Evolutionary conservation across 2,113 vertebrate species (phyloP), one percentile per base, ranked within the genome.

Genomic region (Nothocercus julius): DNA sequence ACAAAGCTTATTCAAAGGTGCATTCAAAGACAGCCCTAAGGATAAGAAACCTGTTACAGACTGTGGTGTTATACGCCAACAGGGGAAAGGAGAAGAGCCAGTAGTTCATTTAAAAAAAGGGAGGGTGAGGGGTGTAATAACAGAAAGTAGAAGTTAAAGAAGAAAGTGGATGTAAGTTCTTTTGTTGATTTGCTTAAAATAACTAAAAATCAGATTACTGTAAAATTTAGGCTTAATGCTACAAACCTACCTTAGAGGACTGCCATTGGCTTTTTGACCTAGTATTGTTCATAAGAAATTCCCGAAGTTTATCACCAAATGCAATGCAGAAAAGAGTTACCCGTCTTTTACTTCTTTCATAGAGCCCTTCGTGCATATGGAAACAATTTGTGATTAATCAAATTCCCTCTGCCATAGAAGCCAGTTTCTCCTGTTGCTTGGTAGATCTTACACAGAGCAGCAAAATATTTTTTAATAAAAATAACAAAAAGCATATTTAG

Each of bases 351-450:
- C 86, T 89, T 91, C 74, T 36, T 73, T 79, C 81, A 87, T 2
- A 85, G 74, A 81, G 49, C 88, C 85, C 54, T 82, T 85, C 7
- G 62, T 34, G 56, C 94, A 96, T 93, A 95, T 91, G 93, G 87
- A 58, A 95, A 95, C 87, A 74, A 95, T 96, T 89, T 92, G 78
- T 95, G 72, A 92, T 80, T 82, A 80, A 91, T 92, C 74, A 91
- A 89, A 91, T 87, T 91, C 40, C 75, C 7, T 81, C 24, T 83
- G 76, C 80, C 89, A 90, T 59, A 36, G 87, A 92, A 93, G 85
- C 32, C 69, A 76, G 77, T 73, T 93, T 92, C 69, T 89, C 58
- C 63, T 78, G 66, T 53, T 92, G 68, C 85, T 83, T 83, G 14
- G 38, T 78, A 87, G 34, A 70, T 44, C 62, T 79, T 82, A 69